These are phyloP conservation scores for Drosophila leontia DNA, from an alignment of 1,140 invertebrate genomes.

Conservation along the genomic window DNA sequence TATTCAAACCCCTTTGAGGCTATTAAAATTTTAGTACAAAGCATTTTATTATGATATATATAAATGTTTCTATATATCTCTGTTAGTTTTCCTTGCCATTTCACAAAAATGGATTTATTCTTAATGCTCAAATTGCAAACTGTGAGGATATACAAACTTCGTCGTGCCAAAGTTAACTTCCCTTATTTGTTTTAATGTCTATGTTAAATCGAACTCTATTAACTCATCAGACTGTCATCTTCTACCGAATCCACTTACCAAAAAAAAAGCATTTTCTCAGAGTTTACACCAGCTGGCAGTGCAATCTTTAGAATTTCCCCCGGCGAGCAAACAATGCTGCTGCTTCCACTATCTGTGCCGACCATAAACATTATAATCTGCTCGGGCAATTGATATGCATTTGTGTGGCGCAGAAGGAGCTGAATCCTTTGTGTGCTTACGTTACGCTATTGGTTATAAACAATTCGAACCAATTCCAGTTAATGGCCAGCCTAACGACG, in stretches of 20 bases:
- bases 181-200: too few relatives aligned
- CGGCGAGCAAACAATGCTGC: conserved; percentile 26
- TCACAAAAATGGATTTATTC: too few relatives aligned
- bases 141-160: too few relatives aligned
- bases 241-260: neutral
- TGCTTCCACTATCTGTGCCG: neutral
- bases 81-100: too few relatives aligned
- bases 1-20: too few relatives aligned
- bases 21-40: too few relatives aligned
- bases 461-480: conserved; percentile 52
- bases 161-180: too few relatives aligned
- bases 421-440: conserved; percentile 24
- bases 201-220: neutral
- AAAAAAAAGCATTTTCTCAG: conserved; percentile 7
- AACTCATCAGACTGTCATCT: conserved; percentile 4
- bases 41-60: too few relatives aligned
- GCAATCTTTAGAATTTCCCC: conserved; percentile 1
- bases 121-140: too few relatives aligned
- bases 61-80: too few relatives aligned
- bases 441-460: conserved; percentile 31
- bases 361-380: conserved; percentile 37
- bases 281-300: conserved; percentile 7
- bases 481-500: conserved; percentile 41
- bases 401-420: conserved; percentile 9
- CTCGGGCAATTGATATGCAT: conserved; percentile 17